Percentiles rank a stretch among this genome's conserved stretches.
These are phyloP conservation scores for Cepaea hortensis DNA, from an alignment of 2,888 invertebrate genomes.

Conservation along the genomic window DNA sequence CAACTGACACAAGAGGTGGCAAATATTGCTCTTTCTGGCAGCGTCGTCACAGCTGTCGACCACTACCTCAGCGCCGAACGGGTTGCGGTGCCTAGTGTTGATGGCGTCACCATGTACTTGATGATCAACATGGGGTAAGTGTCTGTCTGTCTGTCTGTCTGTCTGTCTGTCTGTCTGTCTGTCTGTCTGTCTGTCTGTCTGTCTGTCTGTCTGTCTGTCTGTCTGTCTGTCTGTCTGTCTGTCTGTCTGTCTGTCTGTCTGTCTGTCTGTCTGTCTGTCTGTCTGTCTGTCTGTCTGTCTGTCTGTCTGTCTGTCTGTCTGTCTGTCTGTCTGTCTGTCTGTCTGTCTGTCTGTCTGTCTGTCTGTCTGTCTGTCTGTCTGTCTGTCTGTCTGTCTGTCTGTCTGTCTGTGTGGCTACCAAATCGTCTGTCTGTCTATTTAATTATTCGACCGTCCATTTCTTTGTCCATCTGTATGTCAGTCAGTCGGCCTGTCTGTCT, in stretches of 20 bases:
- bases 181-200: constrained; percentile 14
- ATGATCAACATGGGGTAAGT: neutral
- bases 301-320: neutral
- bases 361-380: too few relatives aligned
- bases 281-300: neutral
- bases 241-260: neutral
- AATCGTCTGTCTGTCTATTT: too few relatives aligned
- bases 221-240: neutral
- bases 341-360: neutral
- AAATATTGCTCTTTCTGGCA: neutral
- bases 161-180: constrained; percentile 14
- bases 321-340: neutral
- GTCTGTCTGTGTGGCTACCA: too few relatives aligned
- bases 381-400: too few relatives aligned
- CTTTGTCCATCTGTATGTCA: too few relatives aligned
- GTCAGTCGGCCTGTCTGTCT: too few relatives aligned
- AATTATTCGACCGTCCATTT: too few relatives aligned
- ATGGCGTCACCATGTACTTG: neutral
- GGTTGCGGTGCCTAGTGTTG: neutral
- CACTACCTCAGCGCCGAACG: constrained; percentile 9
- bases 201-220: constrained; percentile 18
- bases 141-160: neutral
- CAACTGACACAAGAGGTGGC: constrained; percentile 16
- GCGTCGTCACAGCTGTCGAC: neutral
- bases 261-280: neutral